phyloP scores from a whole-genome alignment of 30 jellyfish, hydroid and myxozoan species.

The Aurelia coerulea region DNA sequence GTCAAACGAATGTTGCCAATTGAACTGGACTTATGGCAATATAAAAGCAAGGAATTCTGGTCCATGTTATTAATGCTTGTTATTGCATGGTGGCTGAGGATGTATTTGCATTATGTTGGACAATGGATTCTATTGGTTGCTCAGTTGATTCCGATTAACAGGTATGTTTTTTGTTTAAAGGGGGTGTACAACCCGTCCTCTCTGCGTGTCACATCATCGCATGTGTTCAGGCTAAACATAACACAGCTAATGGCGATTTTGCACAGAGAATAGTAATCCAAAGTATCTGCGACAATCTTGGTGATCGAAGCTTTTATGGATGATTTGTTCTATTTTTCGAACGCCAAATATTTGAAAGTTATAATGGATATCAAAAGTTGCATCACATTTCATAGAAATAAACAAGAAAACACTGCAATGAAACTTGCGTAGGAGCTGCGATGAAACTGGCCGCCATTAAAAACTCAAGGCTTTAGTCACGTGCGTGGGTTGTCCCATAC shows the following conservation, averaged over 20 bases:
- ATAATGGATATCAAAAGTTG: too few species aligned
- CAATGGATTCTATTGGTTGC: conserved; percentile 81
- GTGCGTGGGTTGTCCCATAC: too few species aligned
- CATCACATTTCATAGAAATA: too few species aligned
- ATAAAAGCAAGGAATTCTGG: conserved; percentile 94
- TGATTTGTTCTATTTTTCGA: not conserved
- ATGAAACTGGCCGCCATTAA: too few species aligned
- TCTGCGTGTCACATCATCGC: too few species aligned
- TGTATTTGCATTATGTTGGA: conserved; percentile 91
- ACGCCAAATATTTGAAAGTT: not conserved
- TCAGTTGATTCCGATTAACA: conserved; percentile 75
- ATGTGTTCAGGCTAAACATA: too few species aligned
- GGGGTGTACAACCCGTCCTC: not conserved
- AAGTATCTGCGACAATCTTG: not conserved
- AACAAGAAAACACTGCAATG: too few species aligned
- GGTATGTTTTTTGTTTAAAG: conserved; percentile 20
- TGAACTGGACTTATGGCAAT: conserved; percentile 91
- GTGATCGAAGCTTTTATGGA: not conserved
- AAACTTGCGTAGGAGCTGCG: too few species aligned
- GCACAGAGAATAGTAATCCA: not conserved
- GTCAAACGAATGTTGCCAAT: conserved; percentile 85
- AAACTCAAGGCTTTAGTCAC: too few species aligned
- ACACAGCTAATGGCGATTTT: too few species aligned
- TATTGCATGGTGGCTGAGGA: conserved; percentile 82
- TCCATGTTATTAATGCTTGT: conserved; percentile 78